Percentiles rank a stretch among this genome's conserved stretches.
Evolutionary conservation across 2,113 vertebrate species (phyloP).

Genomic region (Burhinus bistriatus): DNA sequence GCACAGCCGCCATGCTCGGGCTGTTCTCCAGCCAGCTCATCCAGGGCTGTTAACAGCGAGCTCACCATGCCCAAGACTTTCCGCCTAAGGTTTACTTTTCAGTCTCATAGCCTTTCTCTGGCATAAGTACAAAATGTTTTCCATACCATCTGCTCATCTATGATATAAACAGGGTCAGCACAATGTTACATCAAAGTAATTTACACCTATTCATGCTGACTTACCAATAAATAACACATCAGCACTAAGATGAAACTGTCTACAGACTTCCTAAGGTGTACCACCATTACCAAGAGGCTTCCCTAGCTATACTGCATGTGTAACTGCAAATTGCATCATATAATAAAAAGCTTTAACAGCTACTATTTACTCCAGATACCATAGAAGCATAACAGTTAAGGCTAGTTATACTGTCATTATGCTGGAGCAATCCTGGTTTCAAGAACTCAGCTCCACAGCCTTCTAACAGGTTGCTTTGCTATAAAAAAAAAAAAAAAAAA

Average conservation of each 20-base stretch:
- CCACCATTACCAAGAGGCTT: neutral
- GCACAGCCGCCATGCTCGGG: rapidly evolving
- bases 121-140: neutral
- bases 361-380: neutral
- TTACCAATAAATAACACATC: neutral
- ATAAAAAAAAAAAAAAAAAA: neutral
- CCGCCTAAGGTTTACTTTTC: neutral
- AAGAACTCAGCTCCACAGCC: neutral
- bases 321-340: neutral
- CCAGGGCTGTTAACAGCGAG: neutral
- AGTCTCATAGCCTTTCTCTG: neutral
- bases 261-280: neutral
- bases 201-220: neutral
- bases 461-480: neutral
- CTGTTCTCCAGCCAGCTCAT: neutral
- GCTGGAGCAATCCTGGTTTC: neutral
- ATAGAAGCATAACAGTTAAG: neutral
- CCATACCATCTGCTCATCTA: conserved; percentile 32
- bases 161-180: conserved; percentile 18
- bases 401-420: rapidly evolving
- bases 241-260: neutral
- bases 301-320: too few species aligned
- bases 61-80: neutral
- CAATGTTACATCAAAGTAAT: neutral
- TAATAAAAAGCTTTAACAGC: neutral